These are phyloP conservation scores for Nothoprocta pentlandii DNA, from an alignment of 2,113 vertebrate species.

Conservation along the genomic window DNA sequence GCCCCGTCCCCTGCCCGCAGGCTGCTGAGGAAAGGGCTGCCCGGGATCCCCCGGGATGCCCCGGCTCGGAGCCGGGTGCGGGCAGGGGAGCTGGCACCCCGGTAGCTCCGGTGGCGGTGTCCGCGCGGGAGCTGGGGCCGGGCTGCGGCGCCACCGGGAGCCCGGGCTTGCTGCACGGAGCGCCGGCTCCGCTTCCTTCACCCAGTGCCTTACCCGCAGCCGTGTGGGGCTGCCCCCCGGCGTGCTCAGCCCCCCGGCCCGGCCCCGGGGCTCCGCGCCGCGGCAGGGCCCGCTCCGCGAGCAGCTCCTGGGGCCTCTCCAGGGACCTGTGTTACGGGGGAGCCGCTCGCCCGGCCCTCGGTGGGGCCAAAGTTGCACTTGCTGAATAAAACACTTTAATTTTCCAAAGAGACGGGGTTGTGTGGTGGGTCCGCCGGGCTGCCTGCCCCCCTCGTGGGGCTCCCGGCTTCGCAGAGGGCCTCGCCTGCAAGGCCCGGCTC, in stretches of 20 bases:
- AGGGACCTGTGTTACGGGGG: too few species aligned
- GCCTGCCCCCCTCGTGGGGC: too few species aligned
- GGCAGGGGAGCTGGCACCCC: background rate
- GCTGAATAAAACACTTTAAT: conserved; percentile 67
- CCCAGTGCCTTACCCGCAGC: conserved; percentile 4
- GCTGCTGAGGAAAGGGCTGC: conserved; percentile 26
- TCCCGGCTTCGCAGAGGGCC: too few species aligned
- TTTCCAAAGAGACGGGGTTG: background rate
- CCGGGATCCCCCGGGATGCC: background rate
- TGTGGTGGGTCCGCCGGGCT: background rate
- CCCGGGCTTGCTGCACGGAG: background rate
- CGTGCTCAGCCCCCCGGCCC: background rate
- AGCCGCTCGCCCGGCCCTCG: background rate
- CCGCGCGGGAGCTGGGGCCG: too few species aligned
- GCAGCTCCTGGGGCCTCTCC: too few species aligned
- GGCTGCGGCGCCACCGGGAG: background rate
- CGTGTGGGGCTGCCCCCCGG: background rate
- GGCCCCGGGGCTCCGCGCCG: rapidly evolving
- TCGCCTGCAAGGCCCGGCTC: background rate
- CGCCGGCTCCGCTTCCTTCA: background rate
- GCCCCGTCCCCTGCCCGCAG: conserved; percentile 9
- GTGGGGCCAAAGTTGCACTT: conserved; percentile 1
- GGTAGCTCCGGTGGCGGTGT: background rate
- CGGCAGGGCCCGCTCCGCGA: too few species aligned
- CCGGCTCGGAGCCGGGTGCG: background rate